Evolutionary conservation across 2,113 vertebrate species (phyloP).

Genomic region (Aphelocoma coerulescens): DNA sequence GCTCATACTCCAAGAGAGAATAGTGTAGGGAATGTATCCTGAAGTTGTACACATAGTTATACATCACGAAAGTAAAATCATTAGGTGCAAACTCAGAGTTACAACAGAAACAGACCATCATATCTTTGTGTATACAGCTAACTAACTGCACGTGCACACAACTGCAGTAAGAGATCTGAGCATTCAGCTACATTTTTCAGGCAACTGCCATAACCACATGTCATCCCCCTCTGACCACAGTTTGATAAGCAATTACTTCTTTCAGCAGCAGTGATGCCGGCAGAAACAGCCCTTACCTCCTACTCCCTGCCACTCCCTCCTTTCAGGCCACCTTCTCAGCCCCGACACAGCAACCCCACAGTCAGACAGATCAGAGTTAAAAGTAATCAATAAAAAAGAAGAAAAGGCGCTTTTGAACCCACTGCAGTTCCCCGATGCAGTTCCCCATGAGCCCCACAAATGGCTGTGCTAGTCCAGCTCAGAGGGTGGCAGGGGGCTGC

Average conservation of each 20-base stretch:
- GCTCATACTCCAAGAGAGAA: not conserved
- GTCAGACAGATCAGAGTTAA: not conserved
- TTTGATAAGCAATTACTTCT: not conserved
- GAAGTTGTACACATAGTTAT: not conserved
- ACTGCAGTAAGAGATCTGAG: not conserved
- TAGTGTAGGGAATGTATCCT: not conserved
- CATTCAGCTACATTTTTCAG: not conserved
- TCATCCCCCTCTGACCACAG: not conserved
- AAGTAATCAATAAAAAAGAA: not conserved
- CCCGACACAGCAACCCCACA: not conserved
- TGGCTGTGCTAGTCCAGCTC: not conserved
- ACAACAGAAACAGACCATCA: not conserved
- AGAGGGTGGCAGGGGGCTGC: slow-evolving; percentile 35
- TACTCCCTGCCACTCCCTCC: not conserved
- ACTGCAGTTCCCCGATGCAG: fast-evolving
- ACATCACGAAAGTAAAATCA: not conserved
- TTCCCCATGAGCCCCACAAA: not conserved
- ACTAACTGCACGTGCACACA: not conserved
- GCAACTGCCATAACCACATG: not conserved
- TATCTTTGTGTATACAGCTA: fast-evolving
- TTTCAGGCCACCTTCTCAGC: not conserved
- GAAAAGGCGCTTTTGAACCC: not conserved
- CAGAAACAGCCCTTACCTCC: slow-evolving; percentile 28
- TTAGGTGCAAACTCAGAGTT: not conserved
- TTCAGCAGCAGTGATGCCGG: not conserved